phyloP scores from a whole-genome alignment of 2,888 invertebrate species.

The Drosophila limbata region DNA sequence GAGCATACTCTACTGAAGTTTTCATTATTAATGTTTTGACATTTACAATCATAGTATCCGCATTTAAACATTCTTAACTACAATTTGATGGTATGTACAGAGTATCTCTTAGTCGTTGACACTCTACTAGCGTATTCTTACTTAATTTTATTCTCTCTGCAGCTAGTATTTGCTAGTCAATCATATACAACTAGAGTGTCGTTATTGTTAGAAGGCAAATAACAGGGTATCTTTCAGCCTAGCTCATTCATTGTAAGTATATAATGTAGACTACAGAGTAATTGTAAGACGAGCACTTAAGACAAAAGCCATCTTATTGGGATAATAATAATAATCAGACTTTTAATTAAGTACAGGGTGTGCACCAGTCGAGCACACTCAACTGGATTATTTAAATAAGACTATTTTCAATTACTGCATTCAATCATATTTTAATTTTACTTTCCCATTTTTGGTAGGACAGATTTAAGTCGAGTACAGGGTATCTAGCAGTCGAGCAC shows the following conservation, averaged over 20 bases:
- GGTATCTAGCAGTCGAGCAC: neutral
- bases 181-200: too few relatives aligned
- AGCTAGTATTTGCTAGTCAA: neutral
- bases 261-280: neutral
- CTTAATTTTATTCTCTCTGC: too few relatives aligned
- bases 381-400: too few relatives aligned
- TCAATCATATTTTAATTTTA: too few relatives aligned
- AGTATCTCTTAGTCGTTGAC: too few relatives aligned
- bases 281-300: neutral
- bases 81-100: too few relatives aligned
- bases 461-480: neutral
- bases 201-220: too few relatives aligned
- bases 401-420: fast-evolving
- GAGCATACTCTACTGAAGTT: too few relatives aligned
- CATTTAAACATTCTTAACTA: too few relatives aligned
- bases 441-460: neutral
- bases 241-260: neutral
- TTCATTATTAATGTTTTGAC: too few relatives aligned
- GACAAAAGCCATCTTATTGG: neutral
- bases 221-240: conserved; percentile 3
- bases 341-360: neutral
- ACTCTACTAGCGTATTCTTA: too few relatives aligned
- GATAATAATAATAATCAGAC: neutral
- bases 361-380: neutral
- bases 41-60: too few relatives aligned